Evolutionary conservation across 2,113 vertebrate species (phyloP), one percentile per base, ranked within the genome.

Genomic region (Prochilodus magdalenae): DNA sequence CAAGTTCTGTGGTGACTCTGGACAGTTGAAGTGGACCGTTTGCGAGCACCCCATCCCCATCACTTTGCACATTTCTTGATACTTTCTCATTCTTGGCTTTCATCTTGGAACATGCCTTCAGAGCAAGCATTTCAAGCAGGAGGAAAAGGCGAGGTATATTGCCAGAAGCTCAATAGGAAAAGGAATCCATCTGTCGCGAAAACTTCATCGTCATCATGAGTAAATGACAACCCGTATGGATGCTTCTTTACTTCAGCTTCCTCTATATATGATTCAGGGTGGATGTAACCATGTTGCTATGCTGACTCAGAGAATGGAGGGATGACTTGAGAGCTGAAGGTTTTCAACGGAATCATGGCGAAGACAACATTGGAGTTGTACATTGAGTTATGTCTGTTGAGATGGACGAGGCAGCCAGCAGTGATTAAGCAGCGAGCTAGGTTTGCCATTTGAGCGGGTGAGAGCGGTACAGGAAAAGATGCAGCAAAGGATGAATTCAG

Each of bases 401-500:
- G 18, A 80, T 55, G 57, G 86, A 86, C 85, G 59, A 83, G 71
- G 53, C 80, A 36, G 73, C 79, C 71, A 40, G 30, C 53, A 24
- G 83, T 30, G 27, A 57, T 40, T 73, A 29, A 20, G 69, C 82
- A 80, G 86, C 81, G 83, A 83, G 89, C 77, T 44, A 47, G 86
- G 78, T 75, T 81, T 87, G 85, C 80, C 84, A 89, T 88, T 86
- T 90, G 87, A 93, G 87, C 86, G 83, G 79, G 82, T 78, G 16
- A 87, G 86, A 90, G 24, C 10, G 73, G 75, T 85, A 75, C 27
- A 55, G 73, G 30, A 33, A 26, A 76, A 65, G 33, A 94, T 94
- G 93, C 93, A 94, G 91, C 93, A 92, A 80, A 92, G 89, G 89
- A 91, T 89, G 55, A 93, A 93, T 87, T 90, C 85, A 4, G 90